phyloP scores from a whole-genome alignment of 2,888 invertebrate species.

The Chrysolina americana region DNA sequence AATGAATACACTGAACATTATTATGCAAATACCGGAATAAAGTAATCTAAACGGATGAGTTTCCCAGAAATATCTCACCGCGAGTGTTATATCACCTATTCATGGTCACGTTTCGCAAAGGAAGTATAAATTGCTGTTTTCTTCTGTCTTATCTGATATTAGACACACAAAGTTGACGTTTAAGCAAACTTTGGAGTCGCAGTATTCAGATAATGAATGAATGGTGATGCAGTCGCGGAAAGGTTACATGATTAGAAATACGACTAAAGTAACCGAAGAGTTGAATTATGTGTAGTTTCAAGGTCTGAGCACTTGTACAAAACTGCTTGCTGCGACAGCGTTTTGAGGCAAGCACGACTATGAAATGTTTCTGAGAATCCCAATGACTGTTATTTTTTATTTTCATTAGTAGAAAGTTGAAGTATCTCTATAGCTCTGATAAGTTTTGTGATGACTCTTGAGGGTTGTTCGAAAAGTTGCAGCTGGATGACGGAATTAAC shows the following conservation, averaged over 20 bases:
- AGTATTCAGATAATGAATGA: constrained; percentile 22
- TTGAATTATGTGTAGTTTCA: no score
- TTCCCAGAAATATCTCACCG: constrained; percentile 32
- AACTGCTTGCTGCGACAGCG: no score
- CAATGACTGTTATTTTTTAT: no score
- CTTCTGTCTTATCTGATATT: constrained; percentile 38
- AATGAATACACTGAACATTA: background rate
- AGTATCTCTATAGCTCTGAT: no score
- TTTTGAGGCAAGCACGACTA: no score
- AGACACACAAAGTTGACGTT: constrained; percentile 36
- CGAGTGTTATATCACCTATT: constrained; percentile 39
- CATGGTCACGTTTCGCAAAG: constrained; percentile 41
- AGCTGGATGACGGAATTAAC: no score
- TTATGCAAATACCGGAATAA: background rate
- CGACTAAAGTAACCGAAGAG: no score
- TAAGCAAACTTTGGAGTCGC: constrained; percentile 30
- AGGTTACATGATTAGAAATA: background rate
- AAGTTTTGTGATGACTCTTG: no score
- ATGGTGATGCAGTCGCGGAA: background rate
- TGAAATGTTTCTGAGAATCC: no score
- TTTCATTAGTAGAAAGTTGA: no score
- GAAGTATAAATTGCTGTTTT: constrained; percentile 44
- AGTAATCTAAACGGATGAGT: background rate
- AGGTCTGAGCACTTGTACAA: no score
- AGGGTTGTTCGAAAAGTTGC: no score